These are phyloP conservation scores for Gorsachius goisagi DNA, from an alignment of 2,113 vertebrate species.

Conservation along the genomic window DNA sequence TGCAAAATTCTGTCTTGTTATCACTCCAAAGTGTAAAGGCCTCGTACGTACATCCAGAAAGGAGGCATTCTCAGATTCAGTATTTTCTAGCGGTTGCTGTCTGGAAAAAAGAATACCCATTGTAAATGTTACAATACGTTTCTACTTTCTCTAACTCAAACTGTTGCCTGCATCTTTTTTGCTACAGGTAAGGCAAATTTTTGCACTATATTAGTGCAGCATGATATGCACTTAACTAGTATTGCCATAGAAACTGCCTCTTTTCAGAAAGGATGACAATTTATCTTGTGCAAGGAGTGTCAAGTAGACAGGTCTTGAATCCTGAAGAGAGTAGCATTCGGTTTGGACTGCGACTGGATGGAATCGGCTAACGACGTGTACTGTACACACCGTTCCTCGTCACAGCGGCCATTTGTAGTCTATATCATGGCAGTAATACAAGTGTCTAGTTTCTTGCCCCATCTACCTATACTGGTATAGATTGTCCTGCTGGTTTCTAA, in stretches of 20 bases:
- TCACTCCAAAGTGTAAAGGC: constrained; percentile 60
- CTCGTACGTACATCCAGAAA: constrained; percentile 53
- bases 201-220: constrained; percentile 99
- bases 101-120: constrained; percentile 75
- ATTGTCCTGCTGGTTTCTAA: constrained; percentile 74
- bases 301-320: constrained; percentile 62
- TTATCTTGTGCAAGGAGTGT: constrained; percentile 81
- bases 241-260: constrained; percentile 91
- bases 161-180: constrained; percentile 82
- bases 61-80: constrained; percentile 71
- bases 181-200: constrained; percentile 86
- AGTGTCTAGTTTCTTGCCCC: constrained; percentile 72
- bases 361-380: constrained; percentile 58
- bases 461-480: constrained; percentile 68
- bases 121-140: constrained; percentile 76
- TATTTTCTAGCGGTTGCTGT: constrained; percentile 78
- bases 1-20: constrained; percentile 58
- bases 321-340: constrained; percentile 74
- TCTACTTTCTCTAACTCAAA: constrained; percentile 80
- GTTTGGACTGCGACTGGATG: constrained; percentile 70
- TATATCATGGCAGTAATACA: constrained; percentile 72
- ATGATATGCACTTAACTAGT: constrained; percentile 91
- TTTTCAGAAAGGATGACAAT: constrained; percentile 83
- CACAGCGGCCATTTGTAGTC: constrained; percentile 67
- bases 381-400: constrained; percentile 53